Evolutionary conservation across 2,113 vertebrate species (phyloP), one percentile per base, ranked within the genome.

Genomic region (Lagopus muta): DNA sequence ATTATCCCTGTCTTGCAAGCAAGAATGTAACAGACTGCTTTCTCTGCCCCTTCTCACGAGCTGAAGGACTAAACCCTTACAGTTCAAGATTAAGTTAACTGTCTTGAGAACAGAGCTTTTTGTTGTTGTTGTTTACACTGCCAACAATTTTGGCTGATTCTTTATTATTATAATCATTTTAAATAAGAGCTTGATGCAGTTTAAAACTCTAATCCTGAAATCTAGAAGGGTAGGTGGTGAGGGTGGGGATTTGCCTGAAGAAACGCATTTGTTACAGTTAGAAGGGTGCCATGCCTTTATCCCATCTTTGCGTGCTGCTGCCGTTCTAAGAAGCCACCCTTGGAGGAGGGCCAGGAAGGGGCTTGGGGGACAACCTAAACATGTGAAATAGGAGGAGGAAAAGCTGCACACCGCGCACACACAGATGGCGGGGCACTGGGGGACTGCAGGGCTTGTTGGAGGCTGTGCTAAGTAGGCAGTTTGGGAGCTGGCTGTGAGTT

Each of bases 401-500:
- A 92, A 86, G 82, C 94, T 89, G 91, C 79, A 57, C 74, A 4
- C 80, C 47, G n/a, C 83, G 91, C 88, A 94, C 83, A 88, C 93
- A 94, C 92, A 96, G 95, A 95, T 92, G 88, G 90, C 16, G 1
- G 10, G 1, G 94, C 90, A 15, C 86, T 34, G 93, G 38, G 90
- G 93, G 93, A 96, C 88, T 91, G 90, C 88, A 88, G 86, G 57
- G 52, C 72, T 90, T 6, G 73, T 88, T 90, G 95, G 92, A 96
- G 88, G 93, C 93, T 78, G 76, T 30, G 95, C 71, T 95, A 95
- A 95, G 76, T 81, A 96, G 93, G 88, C 94, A 94, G 93, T 92
- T 90, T 94, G 96, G 83, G 93, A 96, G 36, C 93, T 88, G 88
- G 82, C 88, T 95, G 90, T 47, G 90, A 94, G 92, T 86, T 94